Evolutionary conservation across 1,140 invertebrate genomes (phyloP).

Genomic region (Ruditapes philippinarum): DNA sequence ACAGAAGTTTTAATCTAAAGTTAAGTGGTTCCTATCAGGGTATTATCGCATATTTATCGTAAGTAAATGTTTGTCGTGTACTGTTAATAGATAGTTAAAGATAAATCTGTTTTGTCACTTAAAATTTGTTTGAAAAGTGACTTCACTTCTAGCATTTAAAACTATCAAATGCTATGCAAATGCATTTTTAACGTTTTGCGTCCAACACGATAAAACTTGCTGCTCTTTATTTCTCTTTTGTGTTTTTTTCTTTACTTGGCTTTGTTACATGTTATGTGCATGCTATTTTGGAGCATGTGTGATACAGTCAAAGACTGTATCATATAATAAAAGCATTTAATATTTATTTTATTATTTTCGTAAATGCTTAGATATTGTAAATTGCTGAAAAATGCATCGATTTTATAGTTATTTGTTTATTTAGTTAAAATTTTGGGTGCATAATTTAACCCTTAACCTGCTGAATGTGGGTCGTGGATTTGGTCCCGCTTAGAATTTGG

Average conservation of each 20-base stretch:
- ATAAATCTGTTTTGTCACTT: conserved; percentile 17
- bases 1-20: conserved; percentile 1
- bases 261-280: background rate
- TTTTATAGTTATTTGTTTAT: too few relatives aligned
- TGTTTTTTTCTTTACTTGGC: too few relatives aligned
- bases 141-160: conserved; percentile 1
- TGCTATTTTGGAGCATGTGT: background rate
- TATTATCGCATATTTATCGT: conserved; percentile 35
- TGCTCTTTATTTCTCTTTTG: too few relatives aligned
- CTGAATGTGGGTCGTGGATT: too few relatives aligned
- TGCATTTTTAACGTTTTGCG: background rate
- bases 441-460: too few relatives aligned
- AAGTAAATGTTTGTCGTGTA: conserved; percentile 40
- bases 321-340: too few relatives aligned
- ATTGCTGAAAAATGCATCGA: too few relatives aligned
- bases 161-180: background rate
- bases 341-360: too few relatives aligned
- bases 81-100: conserved; percentile 22
- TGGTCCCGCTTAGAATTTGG: too few relatives aligned
- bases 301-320: too few relatives aligned
- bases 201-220: background rate
- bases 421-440: too few relatives aligned
- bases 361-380: too few relatives aligned
- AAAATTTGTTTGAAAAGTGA: background rate
- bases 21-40: conserved; percentile 35